Conservation (phyloP, 30 jellyfish, hydroid and myxozoan species). For the Hydractinia echinata region DNA sequence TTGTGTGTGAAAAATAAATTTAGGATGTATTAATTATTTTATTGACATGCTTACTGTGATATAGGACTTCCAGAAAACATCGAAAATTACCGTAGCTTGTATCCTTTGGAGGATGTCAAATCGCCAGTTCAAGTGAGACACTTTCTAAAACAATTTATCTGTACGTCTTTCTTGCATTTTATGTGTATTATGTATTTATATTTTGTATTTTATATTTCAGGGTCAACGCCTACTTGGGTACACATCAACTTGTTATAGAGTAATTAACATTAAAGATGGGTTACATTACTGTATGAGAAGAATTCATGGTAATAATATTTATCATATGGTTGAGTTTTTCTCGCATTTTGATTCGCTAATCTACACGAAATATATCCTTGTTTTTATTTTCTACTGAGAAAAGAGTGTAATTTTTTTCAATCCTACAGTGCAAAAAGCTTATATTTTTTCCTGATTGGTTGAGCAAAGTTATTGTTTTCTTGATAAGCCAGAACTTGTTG, state of each 20-base stretch:
- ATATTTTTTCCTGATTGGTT: no score
- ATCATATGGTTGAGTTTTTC: no score
- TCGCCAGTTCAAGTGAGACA: conserved; percentile 45
- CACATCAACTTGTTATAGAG: conserved; percentile 73
- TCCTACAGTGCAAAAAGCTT: no score
- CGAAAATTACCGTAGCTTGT: conserved; percentile 66
- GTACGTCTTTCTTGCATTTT: neutral
- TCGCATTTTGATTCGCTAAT: no score
- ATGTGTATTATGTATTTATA: neutral
- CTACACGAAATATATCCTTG: no score
- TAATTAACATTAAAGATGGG: conserved; percentile 78
- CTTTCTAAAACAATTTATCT: neutral
- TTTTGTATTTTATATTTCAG: conserved; percentile 14
- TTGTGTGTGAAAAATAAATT: neutral
- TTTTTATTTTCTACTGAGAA: no score
- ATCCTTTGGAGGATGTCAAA: conserved; percentile 61
- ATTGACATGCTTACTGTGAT: neutral
- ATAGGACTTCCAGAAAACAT: conserved; percentile 75
- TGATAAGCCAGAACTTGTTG: no score
- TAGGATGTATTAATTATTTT: neutral
- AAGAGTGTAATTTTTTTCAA: no score
- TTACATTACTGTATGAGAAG: conserved; percentile 76
- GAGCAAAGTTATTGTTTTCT: no score
- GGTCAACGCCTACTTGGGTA: conserved; percentile 59
- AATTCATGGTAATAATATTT: conserved; percentile 60